Conservation (phyloP, 1,140 invertebrate genomes). For the Lepidurus arcticus region DNA sequence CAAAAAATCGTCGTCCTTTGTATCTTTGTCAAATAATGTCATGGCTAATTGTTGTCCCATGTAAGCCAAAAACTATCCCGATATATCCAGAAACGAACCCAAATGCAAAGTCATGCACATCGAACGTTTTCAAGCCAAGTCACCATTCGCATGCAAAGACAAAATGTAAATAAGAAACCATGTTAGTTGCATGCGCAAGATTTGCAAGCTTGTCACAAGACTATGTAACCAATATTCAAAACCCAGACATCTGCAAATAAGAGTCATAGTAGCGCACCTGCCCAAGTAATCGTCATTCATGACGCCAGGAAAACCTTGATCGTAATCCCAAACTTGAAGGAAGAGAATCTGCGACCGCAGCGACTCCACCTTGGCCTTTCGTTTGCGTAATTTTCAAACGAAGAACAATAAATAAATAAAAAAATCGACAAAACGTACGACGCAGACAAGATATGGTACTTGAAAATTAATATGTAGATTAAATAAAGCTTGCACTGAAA, state of each 20-base stretch:
- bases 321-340: slow-evolving; percentile 76
- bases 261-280: slow-evolving; percentile 51
- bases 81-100: background rate
- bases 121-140: background rate
- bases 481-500: slow-evolving; percentile 8
- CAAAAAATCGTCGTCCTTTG: slow-evolving; percentile 66
- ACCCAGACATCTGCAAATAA: background rate
- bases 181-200: background rate
- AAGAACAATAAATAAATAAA: background rate
- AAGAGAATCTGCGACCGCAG: slow-evolving; percentile 61
- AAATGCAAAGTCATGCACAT: background rate
- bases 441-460: background rate
- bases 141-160: background rate
- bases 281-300: slow-evolving; percentile 77
- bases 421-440: background rate
- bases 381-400: background rate
- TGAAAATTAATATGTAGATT: background rate
- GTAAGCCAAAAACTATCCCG: background rate
- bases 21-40: slow-evolving; percentile 69
- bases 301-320: slow-evolving; percentile 68
- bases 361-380: slow-evolving; percentile 63
- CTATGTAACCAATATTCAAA: background rate
- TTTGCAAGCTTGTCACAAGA: background rate
- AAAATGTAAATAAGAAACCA: background rate
- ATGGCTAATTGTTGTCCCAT: slow-evolving; percentile 27